These are phyloP conservation scores for Actenoides hombroni DNA, from an alignment of 2,113 vertebrate genomes.

Conservation along the genomic window DNA sequence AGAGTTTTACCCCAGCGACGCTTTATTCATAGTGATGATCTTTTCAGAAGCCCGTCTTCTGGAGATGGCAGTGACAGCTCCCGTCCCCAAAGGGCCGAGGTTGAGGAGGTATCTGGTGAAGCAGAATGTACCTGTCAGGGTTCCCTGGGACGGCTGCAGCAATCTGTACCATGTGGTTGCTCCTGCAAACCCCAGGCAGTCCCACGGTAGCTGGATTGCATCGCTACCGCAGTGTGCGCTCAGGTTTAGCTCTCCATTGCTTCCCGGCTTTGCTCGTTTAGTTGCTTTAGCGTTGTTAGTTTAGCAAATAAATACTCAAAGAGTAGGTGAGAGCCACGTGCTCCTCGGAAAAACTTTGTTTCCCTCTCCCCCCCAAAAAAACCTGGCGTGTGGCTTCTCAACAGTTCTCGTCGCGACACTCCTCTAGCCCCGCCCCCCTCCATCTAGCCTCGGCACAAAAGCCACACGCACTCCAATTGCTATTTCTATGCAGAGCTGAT, in stretches of 20 bases:
- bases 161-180: neutral
- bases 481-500: neutral
- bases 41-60: neutral
- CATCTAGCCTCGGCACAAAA: too few species aligned
- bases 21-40: neutral
- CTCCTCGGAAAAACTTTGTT: neutral
- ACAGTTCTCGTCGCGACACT: neutral
- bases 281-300: neutral
- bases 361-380: neutral
- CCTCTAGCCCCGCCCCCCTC: neutral
- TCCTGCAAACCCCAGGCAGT: neutral
- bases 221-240: neutral
- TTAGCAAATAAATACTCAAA: slow-evolving; percentile 2
- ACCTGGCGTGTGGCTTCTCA: neutral
- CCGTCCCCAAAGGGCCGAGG: neutral
- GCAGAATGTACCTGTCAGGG: neutral
- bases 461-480: too few species aligned
- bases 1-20: neutral
- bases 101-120: neutral
- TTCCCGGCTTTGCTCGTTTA: neutral
- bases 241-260: neutral
- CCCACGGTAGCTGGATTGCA: neutral
- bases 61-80: neutral
- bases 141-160: neutral
- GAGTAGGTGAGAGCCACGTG: neutral